Conservation (phyloP, 2,113 vertebrate genomes). For the Melanocharis versteri region DNA sequence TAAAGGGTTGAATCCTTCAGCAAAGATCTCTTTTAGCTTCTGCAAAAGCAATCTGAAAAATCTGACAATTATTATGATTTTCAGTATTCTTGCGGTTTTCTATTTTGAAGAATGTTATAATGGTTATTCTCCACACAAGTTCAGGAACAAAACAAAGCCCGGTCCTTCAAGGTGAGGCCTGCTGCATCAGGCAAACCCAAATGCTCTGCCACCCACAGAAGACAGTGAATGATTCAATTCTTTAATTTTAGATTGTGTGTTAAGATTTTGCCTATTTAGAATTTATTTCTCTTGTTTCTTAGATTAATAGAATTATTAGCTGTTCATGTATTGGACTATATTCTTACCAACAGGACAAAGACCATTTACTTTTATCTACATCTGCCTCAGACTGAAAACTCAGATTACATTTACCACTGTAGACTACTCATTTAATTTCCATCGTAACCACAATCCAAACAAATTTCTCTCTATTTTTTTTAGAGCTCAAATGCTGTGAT, state of each 20-base stretch:
- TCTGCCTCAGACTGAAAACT: background rate
- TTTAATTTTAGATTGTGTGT: background rate
- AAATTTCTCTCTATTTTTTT: background rate
- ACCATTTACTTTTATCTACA: background rate
- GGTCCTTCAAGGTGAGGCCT: background rate
- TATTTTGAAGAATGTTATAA: background rate
- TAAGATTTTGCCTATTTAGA: background rate
- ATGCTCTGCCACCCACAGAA: background rate
- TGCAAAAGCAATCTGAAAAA: background rate
- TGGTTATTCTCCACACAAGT: background rate
- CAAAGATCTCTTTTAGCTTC: background rate
- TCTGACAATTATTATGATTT: background rate
- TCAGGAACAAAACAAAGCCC: background rate
- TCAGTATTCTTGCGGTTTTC: background rate
- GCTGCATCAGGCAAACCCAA: background rate
- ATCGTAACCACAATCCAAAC: background rate
- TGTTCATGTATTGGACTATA: rapidly evolving
- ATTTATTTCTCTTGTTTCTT: background rate
- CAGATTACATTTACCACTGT: background rate
- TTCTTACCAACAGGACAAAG: background rate
- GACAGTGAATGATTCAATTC: background rate
- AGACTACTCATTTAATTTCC: background rate
- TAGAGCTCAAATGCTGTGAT: background rate
- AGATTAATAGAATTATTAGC: background rate
- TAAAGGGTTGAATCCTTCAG: background rate